Evolutionary conservation across 2,888 invertebrate genomes (phyloP).

Genomic region (Nesidiocoris tenuis): DNA sequence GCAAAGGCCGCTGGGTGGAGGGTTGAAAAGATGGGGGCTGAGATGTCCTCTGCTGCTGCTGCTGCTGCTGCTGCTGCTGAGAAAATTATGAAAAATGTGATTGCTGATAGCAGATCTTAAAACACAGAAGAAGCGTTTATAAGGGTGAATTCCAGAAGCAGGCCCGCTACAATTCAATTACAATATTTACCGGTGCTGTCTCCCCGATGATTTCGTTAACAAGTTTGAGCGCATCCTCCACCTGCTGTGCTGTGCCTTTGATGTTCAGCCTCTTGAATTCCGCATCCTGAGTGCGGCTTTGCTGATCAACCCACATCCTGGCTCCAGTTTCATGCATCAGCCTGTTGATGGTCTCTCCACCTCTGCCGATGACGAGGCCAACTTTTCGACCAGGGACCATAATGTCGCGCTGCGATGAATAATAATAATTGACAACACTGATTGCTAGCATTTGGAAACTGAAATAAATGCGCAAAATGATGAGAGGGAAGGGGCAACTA

Average conservation of each 20-base stretch:
- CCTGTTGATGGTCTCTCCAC: background rate
- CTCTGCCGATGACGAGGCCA: slow-evolving; percentile 7
- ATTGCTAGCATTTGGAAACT: no score
- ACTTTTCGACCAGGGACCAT: slow-evolving; percentile 5
- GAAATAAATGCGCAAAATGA: no score
- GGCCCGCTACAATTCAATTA: background rate
- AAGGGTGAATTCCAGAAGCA: background rate
- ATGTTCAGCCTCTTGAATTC: background rate
- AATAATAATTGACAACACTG: no score
- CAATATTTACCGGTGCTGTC: background rate
- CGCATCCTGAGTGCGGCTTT: background rate
- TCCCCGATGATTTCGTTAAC: background rate
- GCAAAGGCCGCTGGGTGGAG: slow-evolving; percentile 38
- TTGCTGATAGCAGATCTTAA: no score
- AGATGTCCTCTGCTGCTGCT: slow-evolving; percentile 3
- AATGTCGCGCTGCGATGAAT: background rate
- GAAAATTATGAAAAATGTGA: no score
- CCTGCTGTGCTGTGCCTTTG: background rate
- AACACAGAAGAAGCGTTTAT: background rate
- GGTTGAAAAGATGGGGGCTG: slow-evolving; percentile 31
- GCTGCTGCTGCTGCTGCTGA: slow-evolving; percentile 1
- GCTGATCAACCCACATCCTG: slow-evolving; percentile 9
- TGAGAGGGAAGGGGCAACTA: no score
- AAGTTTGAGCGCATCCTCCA: background rate
- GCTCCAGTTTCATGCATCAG: background rate